These are phyloP conservation scores for Heterodera filipjevi DNA, from an alignment of 2,888 invertebrate genomes.

Conservation along the genomic window DNA sequence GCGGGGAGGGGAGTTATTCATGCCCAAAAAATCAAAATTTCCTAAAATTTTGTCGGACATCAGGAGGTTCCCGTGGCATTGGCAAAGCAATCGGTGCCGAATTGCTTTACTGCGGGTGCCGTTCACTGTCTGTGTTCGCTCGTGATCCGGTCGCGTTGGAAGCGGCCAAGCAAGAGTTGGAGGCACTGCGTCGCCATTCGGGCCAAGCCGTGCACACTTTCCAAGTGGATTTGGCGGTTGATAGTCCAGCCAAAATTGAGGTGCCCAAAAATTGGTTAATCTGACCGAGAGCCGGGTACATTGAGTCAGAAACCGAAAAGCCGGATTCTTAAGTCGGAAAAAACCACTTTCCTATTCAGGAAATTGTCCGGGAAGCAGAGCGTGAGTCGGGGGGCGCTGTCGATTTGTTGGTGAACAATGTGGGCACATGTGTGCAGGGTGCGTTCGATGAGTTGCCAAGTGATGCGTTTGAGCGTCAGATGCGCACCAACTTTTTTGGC, in stretches of 20 bases:
- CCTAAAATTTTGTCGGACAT: constrained; percentile 1
- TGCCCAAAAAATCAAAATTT: too few relatives aligned
- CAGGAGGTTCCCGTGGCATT: constrained; percentile 64
- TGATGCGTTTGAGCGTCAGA: constrained; percentile 70
- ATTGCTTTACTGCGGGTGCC: constrained; percentile 44
- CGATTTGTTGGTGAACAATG: constrained; percentile 89
- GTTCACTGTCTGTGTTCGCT: constrained; percentile 45
- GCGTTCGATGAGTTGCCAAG: constrained; percentile 56
- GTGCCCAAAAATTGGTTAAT: too few relatives aligned
- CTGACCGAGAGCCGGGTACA: too few relatives aligned
- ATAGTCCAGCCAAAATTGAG: constrained; percentile 78
- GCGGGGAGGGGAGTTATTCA: too few relatives aligned
- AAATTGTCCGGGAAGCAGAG: constrained; percentile 73
- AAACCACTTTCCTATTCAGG: too few relatives aligned
- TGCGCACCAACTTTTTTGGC: constrained; percentile 86
- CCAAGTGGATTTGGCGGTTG: background rate
- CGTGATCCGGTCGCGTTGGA: constrained; percentile 29
- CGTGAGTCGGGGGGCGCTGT: constrained; percentile 79
- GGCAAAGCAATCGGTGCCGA: constrained; percentile 56
- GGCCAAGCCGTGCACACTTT: constrained; percentile 16
- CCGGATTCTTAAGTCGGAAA: too few relatives aligned
- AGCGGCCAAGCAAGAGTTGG: constrained; percentile 9
- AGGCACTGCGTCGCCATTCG: background rate
- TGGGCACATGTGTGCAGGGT: constrained; percentile 72
- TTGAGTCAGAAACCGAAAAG: too few relatives aligned